Evolutionary conservation across 2,797 vertebrate species (phyloP), one percentile per base, ranked within the genome.

Genomic region (Sparidentex hasta): DNA sequence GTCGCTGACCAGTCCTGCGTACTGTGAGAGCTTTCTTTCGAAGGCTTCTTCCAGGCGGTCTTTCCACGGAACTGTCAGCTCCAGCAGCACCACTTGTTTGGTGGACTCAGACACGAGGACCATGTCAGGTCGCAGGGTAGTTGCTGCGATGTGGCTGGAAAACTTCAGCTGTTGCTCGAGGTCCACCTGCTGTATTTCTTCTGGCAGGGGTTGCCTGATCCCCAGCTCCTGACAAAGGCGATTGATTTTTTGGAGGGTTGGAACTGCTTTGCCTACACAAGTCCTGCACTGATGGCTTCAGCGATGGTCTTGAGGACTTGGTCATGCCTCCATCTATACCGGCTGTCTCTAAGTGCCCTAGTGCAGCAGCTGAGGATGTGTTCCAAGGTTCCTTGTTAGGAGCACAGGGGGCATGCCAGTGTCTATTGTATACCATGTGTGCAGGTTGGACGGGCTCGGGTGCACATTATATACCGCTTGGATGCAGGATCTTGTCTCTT

Each of bases 71-170:
- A 44, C 9, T 6, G 57, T 43, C 17, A 61, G 20, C 38, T 43
- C 20, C 5, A n/a, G 11, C 4, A 71, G 38, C 18, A 71, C 57
- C 2, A 8, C n/a, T 25, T 71, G 29, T 11, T 52, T 71, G 23
- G 7, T 62, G 57, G 3, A 18, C 55, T 58, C 13, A 38, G 55
- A 70, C 27, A 71, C 12, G 1, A 71, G 56, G 44, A 68, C 52
- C 21, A 56, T 27, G 52, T 67, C 21, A 17, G 54, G 43, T 7
- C 7, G 1, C 29, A 41, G 1, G 46, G 47, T 51, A 29, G 29
- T 51, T 11, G 6, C 7, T 8, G 23, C 17, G 3, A 46, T 46
- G 5, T 68, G 51, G 23, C 4, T 44, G 16, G 9, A 41, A 14
- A 68, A 55, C 41, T 46, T 57, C n/a, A 57, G 66, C 11, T 70